A percentile compares a stretch with the other conserved stretches of the same genome.
Evolutionary conservation across 2,888 invertebrate genomes (phyloP).

Genomic region (Chaitophorus viminalis): DNA sequence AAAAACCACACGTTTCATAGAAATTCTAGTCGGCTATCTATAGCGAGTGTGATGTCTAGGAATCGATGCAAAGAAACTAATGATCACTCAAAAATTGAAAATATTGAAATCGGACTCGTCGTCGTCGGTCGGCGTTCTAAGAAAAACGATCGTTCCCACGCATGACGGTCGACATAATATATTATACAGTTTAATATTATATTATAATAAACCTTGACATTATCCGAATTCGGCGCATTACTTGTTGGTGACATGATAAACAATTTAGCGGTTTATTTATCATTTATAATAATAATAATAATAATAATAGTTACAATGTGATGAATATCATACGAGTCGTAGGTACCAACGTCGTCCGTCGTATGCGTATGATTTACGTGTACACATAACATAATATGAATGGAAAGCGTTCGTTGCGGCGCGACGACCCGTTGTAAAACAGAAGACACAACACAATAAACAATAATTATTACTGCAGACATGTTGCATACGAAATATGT

Average conservation of each 20-base stretch:
- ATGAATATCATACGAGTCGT: not conserved
- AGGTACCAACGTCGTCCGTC: not conserved
- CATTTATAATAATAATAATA: not conserved
- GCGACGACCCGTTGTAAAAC: not conserved
- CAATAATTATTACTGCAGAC: not conserved
- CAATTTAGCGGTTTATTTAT: not conserved
- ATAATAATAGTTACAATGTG: not conserved
- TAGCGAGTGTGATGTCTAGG: conserved; percentile 10
- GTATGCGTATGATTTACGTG: not conserved
- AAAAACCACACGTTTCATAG: not conserved
- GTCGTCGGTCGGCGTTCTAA: not conserved
- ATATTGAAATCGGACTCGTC: conserved; percentile 45
- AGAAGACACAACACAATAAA: not conserved
- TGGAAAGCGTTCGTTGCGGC: not conserved
- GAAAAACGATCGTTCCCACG: conserved; percentile 37
- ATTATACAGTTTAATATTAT: too few species aligned
- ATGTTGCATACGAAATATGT: not conserved
- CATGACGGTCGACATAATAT: too few species aligned
- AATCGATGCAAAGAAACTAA: not conserved
- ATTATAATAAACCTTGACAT: conserved; percentile 39
- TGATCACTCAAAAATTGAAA: not conserved
- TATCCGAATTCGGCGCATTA: conserved; percentile 24
- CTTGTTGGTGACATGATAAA: not conserved
- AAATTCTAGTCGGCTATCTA: not conserved
- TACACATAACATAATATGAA: not conserved